phyloP scores from a whole-genome alignment of 1,140 invertebrate species.

The Monomorium pharaonis region DNA sequence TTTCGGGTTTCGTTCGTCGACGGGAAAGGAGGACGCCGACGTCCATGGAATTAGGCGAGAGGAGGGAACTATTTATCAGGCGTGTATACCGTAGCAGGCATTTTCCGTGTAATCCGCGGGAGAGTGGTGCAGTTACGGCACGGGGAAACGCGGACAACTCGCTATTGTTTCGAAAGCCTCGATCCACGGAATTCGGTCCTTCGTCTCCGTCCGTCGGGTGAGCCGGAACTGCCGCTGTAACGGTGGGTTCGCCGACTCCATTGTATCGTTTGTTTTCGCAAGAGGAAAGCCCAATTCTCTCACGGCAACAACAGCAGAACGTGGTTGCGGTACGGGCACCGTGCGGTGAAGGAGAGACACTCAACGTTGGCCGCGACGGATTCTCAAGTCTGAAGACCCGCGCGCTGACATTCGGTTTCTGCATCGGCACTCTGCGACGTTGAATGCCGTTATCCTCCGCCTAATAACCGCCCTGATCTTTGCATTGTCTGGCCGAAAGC shows the following conservation, averaged over 20 bases:
- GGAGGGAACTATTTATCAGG: conserved; percentile 72
- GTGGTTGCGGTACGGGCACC: background rate
- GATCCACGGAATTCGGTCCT: conserved; percentile 58
- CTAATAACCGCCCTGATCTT: conserved; percentile 64
- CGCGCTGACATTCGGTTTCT: background rate
- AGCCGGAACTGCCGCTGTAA: conserved; percentile 36
- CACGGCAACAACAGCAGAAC: conserved; percentile 9
- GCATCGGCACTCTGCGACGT: conserved; percentile 5
- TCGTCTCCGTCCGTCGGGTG: conserved; percentile 35
- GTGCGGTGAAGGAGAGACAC: background rate
- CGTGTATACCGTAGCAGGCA: conserved; percentile 47
- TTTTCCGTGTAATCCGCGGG: conserved; percentile 65
- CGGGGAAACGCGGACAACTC: conserved; percentile 55
- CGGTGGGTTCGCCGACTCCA: conserved; percentile 50
- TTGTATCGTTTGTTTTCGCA: conserved; percentile 59
- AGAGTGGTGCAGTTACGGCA: background rate
- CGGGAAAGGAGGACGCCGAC: background rate
- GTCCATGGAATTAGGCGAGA: conserved; percentile 65
- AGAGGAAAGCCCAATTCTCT: conserved; percentile 55
- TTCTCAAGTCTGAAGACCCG: conserved; percentile 44
- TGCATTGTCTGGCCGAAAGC: conserved; percentile 53
- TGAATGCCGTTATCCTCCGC: conserved; percentile 39
- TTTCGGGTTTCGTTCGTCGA: background rate
- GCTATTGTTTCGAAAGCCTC: conserved; percentile 66
- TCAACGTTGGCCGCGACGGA: conserved; percentile 16